Evolutionary conservation across 2,113 vertebrate species (phyloP).

Genomic region (Archilochus colubris): DNA sequence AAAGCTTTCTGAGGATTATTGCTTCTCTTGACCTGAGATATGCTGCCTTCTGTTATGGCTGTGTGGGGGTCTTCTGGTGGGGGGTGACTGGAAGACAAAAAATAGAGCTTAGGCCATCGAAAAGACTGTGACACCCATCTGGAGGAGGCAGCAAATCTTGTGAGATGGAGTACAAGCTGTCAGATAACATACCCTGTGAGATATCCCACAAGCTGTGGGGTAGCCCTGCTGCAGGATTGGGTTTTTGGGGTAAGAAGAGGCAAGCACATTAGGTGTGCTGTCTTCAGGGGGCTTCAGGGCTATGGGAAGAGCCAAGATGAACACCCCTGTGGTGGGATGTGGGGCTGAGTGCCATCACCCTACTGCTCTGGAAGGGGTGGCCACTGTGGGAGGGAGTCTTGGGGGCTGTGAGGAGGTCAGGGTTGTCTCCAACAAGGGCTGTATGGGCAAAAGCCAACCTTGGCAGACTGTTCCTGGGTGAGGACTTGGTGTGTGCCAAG

Average conservation of each 20-base stretch:
- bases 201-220: too few relatives aligned
- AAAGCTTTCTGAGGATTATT: background rate
- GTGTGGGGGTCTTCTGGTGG: background rate
- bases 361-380: too few relatives aligned
- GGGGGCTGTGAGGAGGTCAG: too few relatives aligned
- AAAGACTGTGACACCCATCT: background rate
- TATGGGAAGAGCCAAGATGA: accelerated
- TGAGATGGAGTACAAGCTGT: accelerated
- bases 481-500: accelerated
- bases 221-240: too few relatives aligned
- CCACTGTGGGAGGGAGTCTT: accelerated
- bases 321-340: accelerated
- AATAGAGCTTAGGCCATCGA: background rate
- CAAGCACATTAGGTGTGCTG: accelerated
- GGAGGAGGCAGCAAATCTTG: background rate
- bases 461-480: accelerated
- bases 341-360: too few relatives aligned
- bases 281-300: background rate
- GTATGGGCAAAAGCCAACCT: background rate
- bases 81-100: background rate
- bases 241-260: background rate
- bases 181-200: too few relatives aligned
- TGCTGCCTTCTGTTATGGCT: accelerated
- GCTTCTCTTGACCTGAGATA: background rate
- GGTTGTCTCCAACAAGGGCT: background rate